These are phyloP conservation scores for Herpailurus yagouaroundi DNA, from an alignment of 2,113 vertebrate species.

Conservation along the genomic window DNA sequence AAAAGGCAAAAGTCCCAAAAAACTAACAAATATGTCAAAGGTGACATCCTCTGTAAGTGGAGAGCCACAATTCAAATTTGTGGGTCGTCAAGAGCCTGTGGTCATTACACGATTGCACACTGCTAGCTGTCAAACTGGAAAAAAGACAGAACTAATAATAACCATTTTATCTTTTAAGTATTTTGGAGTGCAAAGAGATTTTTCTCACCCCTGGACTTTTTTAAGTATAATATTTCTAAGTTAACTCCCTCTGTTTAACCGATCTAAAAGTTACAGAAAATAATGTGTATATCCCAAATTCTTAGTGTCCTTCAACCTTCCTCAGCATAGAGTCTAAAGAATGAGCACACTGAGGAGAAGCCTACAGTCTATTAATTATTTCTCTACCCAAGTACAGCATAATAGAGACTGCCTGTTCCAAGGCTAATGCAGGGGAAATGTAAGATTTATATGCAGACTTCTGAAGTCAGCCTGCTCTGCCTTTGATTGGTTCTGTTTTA, in stretches of 20 bases:
- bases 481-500: not conserved
- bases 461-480: not conserved
- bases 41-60: too few relatives aligned
- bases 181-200: not conserved
- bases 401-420: not conserved
- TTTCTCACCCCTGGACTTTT: not conserved
- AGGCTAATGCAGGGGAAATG: not conserved
- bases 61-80: not conserved
- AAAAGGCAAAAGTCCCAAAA: not conserved
- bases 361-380: not conserved
- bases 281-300: not conserved
- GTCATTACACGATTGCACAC: not conserved
- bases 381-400: not conserved
- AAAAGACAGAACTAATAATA: not conserved
- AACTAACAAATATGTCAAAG: not conserved
- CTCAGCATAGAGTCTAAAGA: not conserved
- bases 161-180: not conserved
- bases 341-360: not conserved
- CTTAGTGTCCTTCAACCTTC: not conserved
- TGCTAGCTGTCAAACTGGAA: not conserved
- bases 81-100: not conserved
- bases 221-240: not conserved
- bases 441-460: not conserved
- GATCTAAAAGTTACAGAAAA: not conserved
- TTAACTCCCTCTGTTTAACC: not conserved